Percentiles rank a stretch among this genome's conserved stretches.
phyloP scores from a whole-genome alignment of 30 jellyfish, hydroid and myxozoan species.

The Aurelia coerulea region DNA sequence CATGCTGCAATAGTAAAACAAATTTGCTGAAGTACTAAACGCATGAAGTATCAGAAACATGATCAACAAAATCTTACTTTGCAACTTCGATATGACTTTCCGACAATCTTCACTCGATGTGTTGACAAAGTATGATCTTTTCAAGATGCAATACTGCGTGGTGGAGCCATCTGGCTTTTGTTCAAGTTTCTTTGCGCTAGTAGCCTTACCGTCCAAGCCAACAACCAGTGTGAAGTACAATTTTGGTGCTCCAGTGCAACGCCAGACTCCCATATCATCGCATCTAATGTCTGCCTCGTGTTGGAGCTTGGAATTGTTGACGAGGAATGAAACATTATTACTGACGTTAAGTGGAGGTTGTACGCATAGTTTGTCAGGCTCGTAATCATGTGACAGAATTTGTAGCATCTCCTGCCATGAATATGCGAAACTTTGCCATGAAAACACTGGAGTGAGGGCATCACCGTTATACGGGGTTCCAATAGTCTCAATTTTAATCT shows the following conservation, averaged over 20 bases:
- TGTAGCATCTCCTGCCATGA: constrained; percentile 1
- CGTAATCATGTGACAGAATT: neutral
- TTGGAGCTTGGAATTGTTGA: neutral
- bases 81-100: neutral
- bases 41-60: neutral
- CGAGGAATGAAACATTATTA: constrained; percentile 6
- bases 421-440: neutral
- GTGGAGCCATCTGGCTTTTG: neutral
- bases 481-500: neutral
- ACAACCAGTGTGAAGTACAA: neutral
- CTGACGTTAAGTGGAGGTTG: neutral
- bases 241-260: constrained; percentile 5
- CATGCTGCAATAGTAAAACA: too few species aligned
- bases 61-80: neutral
- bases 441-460: constrained; percentile 4
- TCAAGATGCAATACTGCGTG: neutral
- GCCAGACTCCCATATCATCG: constrained; percentile 10
- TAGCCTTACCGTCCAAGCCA: neutral
- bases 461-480: neutral
- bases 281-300: neutral
- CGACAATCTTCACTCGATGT: constrained; percentile 23
- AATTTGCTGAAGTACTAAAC: neutral
- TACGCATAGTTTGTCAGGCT: neutral
- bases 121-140: constrained; percentile 5
- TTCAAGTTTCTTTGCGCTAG: neutral